Evolutionary conservation across 2,888 invertebrate species (phyloP).

Genomic region (Drosophila bunnanda): DNA sequence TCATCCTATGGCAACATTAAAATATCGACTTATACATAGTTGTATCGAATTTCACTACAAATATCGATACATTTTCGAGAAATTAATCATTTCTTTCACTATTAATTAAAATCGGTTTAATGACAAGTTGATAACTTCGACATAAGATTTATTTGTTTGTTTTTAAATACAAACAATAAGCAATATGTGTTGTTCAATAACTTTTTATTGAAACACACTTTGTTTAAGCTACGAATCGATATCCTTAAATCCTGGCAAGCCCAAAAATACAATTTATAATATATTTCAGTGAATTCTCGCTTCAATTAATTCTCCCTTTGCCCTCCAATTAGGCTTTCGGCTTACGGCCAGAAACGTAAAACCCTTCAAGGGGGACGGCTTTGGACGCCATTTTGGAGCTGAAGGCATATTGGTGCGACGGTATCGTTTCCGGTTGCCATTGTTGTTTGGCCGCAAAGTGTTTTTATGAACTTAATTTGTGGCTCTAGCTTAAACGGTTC

Average conservation of each 20-base stretch:
- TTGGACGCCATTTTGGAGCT: neutral
- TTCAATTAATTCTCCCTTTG: neutral
- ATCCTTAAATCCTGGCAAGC: neutral
- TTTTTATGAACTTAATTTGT: constrained; percentile 49
- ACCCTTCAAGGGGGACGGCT: neutral
- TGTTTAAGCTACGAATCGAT: neutral
- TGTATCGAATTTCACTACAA: neutral
- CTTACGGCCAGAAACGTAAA: neutral
- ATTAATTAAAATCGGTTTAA: neutral
- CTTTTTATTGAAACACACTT: no score
- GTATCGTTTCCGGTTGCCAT: constrained; percentile 23
- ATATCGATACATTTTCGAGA: neutral
- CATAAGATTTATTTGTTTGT: neutral
- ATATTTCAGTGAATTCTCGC: neutral
- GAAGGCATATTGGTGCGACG: neutral
- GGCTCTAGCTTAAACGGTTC: constrained; percentile 30
- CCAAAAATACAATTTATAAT: neutral
- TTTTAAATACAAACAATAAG: neutral
- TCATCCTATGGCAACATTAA: no score
- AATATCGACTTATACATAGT: neutral
- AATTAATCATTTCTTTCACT: neutral
- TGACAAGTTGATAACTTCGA: neutral
- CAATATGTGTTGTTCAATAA: neutral
- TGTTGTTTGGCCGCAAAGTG: constrained; percentile 19
- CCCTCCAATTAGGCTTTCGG: neutral